Evolutionary conservation across 2,888 invertebrate species (phyloP).

Genomic region (Andrena haemorrhoa): DNA sequence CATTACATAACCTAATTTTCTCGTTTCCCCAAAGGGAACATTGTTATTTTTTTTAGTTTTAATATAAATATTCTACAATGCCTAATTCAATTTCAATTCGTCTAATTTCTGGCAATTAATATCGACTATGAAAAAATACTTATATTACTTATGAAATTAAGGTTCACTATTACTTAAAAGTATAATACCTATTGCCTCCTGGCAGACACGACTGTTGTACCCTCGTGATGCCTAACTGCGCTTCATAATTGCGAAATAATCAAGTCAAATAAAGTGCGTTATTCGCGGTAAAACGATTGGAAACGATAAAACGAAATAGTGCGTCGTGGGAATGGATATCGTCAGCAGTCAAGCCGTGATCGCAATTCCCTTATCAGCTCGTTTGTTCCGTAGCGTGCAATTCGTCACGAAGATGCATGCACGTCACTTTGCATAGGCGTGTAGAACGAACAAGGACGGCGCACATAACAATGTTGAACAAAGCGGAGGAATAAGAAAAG

Average conservation of each 20-base stretch:
- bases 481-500: slow-evolving; percentile 34
- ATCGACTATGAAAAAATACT: no score
- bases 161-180: no score
- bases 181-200: no score
- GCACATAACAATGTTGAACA: slow-evolving; percentile 3
- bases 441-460: slow-evolving; percentile 5
- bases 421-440: not conserved
- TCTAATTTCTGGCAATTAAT: no score
- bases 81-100: no score
- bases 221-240: no score
- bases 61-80: no score
- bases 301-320: slow-evolving; percentile 6
- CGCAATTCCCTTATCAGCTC: slow-evolving; percentile 46
- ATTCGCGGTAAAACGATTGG: not conserved
- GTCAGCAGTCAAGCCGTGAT: slow-evolving; percentile 13
- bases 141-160: no score
- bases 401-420: slow-evolving; percentile 22
- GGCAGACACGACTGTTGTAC: no score
- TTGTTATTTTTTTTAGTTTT: no score
- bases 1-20: no score
- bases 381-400: slow-evolving; percentile 5
- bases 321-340: slow-evolving; percentile 27
- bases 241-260: not conserved
- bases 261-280: not conserved
- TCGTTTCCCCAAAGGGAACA: no score